Percentiles rank a stretch among this genome's conserved stretches.
phyloP scores from a whole-genome alignment of 2,888 invertebrate genomes.

The Arge pagana region DNA sequence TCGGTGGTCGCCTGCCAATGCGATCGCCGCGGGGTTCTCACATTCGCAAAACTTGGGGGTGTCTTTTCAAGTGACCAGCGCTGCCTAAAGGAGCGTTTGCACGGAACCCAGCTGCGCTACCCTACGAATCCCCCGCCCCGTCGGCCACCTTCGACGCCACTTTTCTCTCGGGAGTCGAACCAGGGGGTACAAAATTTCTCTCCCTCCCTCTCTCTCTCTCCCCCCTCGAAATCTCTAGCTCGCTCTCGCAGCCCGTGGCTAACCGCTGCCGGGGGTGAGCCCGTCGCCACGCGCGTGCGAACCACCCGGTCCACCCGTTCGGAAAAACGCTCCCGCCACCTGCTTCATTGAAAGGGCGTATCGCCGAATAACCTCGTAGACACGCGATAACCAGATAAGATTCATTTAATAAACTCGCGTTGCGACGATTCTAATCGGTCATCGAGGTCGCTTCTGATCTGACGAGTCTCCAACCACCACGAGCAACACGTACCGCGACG shows the following conservation, averaged over 20 bases:
- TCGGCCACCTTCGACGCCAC: slow-evolving; percentile 24
- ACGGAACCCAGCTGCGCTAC: slow-evolving; percentile 53
- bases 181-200: slow-evolving; percentile 44
- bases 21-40: slow-evolving; percentile 11
- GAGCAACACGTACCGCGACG: no score
- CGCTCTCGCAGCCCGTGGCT: slow-evolving; percentile 13
- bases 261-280: slow-evolving; percentile 2
- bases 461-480: no score
- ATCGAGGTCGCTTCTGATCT: no score
- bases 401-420: slow-evolving; percentile 24
- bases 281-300: background rate
- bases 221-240: background rate
- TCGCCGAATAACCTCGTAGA: slow-evolving; percentile 40
- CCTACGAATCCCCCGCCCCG: slow-evolving; percentile 29
- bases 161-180: slow-evolving; percentile 26
- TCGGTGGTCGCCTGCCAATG: no score
- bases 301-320: slow-evolving; percentile 12
- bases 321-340: slow-evolving; percentile 47
- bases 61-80: slow-evolving; percentile 3
- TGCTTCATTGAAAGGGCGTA: slow-evolving; percentile 43
- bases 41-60: no score
- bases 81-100: slow-evolving; percentile 34
- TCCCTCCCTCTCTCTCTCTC: background rate
- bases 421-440: slow-evolving; percentile 1
- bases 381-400: slow-evolving; percentile 29